Evolutionary conservation across 2,113 vertebrate species (phyloP), one percentile per base, ranked within the genome.

Genomic region (Gasterosteus aculeatus): DNA sequence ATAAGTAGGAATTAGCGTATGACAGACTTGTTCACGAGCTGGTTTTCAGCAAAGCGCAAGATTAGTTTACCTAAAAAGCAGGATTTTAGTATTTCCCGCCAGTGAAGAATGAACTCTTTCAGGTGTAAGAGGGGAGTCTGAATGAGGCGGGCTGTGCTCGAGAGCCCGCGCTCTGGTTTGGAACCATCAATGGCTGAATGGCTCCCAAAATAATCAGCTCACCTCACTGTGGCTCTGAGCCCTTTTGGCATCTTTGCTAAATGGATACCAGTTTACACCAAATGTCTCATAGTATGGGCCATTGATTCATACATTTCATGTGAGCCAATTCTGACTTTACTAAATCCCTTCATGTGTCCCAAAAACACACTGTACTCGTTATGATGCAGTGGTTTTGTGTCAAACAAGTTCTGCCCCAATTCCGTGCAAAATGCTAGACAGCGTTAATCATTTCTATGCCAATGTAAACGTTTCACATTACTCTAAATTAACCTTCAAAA

Each of bases 31-130:
- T 39, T 26, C 11, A 82, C 38, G 70, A 44, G 9, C 16, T 15
- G 46, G 64, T 35, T 75, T 68, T 56, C 54, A 58, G 53, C 39
- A 59, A 54, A 26, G 18, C 2, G 10, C 7, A n/a, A 64, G 19
- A 84, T 82, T 77, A 76, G 72, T 81, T 89, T 85, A 82, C 67
- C 78, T 47, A 72, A 76, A 78, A 85, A 72, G 54, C 29, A 78
- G 68, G 69, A 82, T 84, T 85, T 82, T 66, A 81, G 41, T 19
- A 69, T 77, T 88, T 87, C 76, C 67, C 75, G 81, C 70, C 51
- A 5, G 69, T 64, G 68, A 86, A 85, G 82, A 92, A 91, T 77
- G 64, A 81, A 69, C 67, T 79, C 72, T 83, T 89, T 92, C 82
- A 82, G 69, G 42, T 47, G 81, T 66, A 35, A 68, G 12, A 29